Base-by-base conservation (phyloP, 2,797 vertebrate genomes). In the Toxotes lorentzi region DNA sequence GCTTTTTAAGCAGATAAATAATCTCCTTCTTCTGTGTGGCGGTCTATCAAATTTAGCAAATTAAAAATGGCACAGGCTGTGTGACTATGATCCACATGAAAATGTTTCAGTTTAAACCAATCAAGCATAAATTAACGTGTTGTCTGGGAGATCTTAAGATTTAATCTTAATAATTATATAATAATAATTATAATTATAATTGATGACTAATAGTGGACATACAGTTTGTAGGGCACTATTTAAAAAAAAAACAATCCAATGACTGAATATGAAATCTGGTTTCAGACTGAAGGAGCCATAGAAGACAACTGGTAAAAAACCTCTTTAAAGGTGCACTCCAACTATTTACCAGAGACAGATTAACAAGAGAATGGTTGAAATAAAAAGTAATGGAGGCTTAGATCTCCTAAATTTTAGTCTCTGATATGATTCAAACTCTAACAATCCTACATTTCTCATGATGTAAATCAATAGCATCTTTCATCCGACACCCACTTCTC, bases 41-140 rank as follows among this genome's bases (percentile, higher is more conserved):
- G 2, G 11, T 41, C 40, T 34, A 17, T 45, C 10, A 43, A 40
- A 41, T 70, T 8, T n/a, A 48, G 14, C 53, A 19, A 32, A 47
- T 51, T 51, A 30, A 71, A 78, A 62, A 24, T 12, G 51, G 56
- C 24, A 48, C 14, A 48, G 17, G 30, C 38, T 62, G 30, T 23
- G 8, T 62, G 8, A 57, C 2, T 1, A 40, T 63, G 7, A 14
- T 48, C 0, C 14, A 40, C 45, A 30, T 14, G 21, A 30, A 73
- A 65, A 40, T 6, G 50, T 64, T 68, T 32, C 14, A 48, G 12
- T 45, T 65, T 51, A 9, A 40, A 24, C 4, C 43, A 54, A 12
- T 43, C 4, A 41, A 40, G 14, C 6, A 14, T 43, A 70, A 32
- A 60, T 8, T 0, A 38, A 43, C 53, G 13, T n/a, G 21, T 12